These are phyloP conservation scores for Nephrocerus scutellatus DNA, from an alignment of 2,888 invertebrate genomes.

Conservation along the genomic window DNA sequence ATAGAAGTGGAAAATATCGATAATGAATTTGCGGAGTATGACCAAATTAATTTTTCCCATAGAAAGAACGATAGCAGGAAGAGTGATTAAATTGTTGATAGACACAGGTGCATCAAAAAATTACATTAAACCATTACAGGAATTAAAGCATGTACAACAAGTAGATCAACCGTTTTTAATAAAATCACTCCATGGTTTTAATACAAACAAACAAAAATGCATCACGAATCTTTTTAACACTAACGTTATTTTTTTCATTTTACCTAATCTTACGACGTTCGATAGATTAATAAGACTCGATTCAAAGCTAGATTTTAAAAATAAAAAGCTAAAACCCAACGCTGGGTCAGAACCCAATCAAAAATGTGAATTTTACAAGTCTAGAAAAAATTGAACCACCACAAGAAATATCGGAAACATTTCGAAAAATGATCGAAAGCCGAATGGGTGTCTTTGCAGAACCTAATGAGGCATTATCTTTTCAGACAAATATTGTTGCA, in stretches of 20 bases:
- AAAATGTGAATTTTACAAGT: slow-evolving; percentile 2
- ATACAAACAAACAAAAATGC: slow-evolving; percentile 1
- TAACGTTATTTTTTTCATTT: slow-evolving; percentile 6
- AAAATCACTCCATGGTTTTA: slow-evolving; percentile 8
- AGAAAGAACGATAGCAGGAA: too few species aligned
- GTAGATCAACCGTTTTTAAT: slow-evolving; percentile 3
- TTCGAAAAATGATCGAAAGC: slow-evolving; percentile 4
- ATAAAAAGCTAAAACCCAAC: not conserved
- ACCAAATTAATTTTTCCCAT: too few species aligned
- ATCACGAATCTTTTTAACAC: slow-evolving; percentile 5
- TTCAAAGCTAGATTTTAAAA: slow-evolving; percentile 1
- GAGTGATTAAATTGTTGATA: slow-evolving; percentile 1
- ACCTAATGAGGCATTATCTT: slow-evolving; percentile 13
- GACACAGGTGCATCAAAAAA: not conserved
- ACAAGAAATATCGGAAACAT: slow-evolving; percentile 2
- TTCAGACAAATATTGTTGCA: slow-evolving; percentile 12
- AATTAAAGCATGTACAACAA: not conserved
- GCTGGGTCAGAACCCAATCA: not conserved
- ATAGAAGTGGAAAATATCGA: too few species aligned
- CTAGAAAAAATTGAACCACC: slow-evolving; percentile 3
- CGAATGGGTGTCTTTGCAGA: slow-evolving; percentile 9
- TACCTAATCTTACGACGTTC: slow-evolving; percentile 5
- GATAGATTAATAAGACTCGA: slow-evolving; percentile 9
- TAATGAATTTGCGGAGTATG: too few species aligned
- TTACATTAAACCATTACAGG: not conserved